A percentile compares a stretch with the other conserved stretches of the same genome.
phyloP scores from a whole-genome alignment of 2,113 vertebrate genomes.

The Pterocles gutturalis region DNA sequence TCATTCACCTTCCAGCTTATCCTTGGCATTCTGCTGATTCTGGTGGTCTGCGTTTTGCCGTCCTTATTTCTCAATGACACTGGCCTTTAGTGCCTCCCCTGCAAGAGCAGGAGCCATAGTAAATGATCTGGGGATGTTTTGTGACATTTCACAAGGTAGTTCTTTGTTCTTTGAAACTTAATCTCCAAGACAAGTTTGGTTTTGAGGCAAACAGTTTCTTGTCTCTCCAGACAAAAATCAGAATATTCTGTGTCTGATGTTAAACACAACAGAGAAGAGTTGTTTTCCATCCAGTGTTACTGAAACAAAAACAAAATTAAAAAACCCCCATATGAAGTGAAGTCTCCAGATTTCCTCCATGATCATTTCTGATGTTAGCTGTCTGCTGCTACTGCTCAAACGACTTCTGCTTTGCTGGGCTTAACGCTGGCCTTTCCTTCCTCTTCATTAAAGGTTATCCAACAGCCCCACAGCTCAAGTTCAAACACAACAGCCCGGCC shows the following conservation, averaged over 20 bases:
- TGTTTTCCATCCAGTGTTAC: neutral
- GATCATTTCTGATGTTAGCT: neutral
- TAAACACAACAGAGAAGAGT: neutral
- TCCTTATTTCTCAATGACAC: slow-evolving; percentile 22
- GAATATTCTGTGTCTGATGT: rapidly evolving
- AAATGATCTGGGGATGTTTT: neutral
- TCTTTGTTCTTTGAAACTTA: neutral
- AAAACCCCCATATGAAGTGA: rapidly evolving
- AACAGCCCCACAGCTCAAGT: neutral
- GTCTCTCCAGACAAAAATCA: neutral
- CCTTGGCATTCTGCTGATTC: slow-evolving; percentile 53
- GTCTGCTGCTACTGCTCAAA: neutral
- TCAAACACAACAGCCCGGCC: rapidly evolving
- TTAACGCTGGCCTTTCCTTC: neutral
- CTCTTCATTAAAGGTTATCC: neutral
- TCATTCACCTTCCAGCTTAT: neutral
- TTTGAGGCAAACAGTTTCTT: rapidly evolving
- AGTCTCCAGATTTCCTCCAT: neutral
- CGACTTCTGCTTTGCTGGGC: neutral
- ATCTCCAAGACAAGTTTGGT: neutral
- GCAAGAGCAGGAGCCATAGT: neutral
- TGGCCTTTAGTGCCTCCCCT: neutral
- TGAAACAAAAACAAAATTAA: neutral
- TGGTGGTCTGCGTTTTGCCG: neutral
- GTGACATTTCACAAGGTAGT: neutral